Percentiles rank a stretch among this genome's conserved stretches.
These are phyloP conservation scores for Terebella lapidaria DNA, from an alignment of 2,888 invertebrate species.

Conservation along the genomic window DNA sequence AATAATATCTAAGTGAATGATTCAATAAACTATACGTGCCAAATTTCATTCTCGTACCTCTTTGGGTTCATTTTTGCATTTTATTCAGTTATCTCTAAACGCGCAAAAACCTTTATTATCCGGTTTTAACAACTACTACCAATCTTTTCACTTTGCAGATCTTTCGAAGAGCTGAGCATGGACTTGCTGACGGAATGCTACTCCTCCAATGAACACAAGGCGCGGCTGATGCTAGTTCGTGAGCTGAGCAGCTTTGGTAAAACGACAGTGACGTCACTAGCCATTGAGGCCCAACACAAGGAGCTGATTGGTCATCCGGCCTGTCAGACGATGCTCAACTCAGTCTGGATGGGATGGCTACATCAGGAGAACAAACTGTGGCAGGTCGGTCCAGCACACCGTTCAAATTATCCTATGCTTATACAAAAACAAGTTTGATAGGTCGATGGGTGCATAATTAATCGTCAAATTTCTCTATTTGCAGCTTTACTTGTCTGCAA, in stretches of 20 bases:
- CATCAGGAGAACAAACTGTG: conserved; percentile 33
- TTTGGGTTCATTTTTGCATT: no score
- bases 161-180: conserved; percentile 42
- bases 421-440: no score
- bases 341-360: conserved; percentile 51
- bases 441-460: no score
- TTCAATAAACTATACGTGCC: no score
- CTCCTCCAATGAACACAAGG: conserved; percentile 41
- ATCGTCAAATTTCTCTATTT: no score
- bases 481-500: no score
- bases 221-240: conserved; percentile 43
- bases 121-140: not conserved
- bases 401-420: no score
- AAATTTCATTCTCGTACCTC: no score
- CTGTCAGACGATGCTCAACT: conserved; percentile 49
- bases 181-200: conserved; percentile 50
- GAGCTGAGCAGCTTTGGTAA: conserved; percentile 45
- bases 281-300: conserved; percentile 50
- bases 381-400: conserved; percentile 28
- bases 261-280: conserved; percentile 46
- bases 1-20: no score
- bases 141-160: conserved; percentile 12
- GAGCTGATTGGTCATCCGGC: conserved; percentile 51
- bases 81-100: not conserved
- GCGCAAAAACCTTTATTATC: not conserved